phyloP scores from a whole-genome alignment of 2,797 vertebrate species.

The Dermochelys coriacea region DNA sequence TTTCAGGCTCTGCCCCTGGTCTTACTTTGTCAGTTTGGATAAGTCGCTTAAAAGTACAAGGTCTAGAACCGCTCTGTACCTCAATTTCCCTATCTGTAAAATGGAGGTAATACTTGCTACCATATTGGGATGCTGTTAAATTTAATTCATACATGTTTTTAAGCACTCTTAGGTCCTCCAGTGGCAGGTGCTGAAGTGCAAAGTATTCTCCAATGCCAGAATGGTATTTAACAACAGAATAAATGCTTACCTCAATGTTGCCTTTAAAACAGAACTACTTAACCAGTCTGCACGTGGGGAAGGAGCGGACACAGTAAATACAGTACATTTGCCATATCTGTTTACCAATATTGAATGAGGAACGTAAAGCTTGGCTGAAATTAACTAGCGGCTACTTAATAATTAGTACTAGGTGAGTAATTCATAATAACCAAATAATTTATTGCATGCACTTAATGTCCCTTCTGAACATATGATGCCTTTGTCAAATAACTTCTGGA shows the following conservation, averaged over 20 bases:
- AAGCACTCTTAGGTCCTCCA: not conserved
- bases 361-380: not conserved
- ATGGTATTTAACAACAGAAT: constrained; percentile 36
- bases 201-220: constrained; percentile 30
- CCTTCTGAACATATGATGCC: not conserved
- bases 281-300: constrained; percentile 25
- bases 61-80: not conserved
- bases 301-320: constrained; percentile 6
- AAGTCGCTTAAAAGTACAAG: not conserved
- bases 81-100: not conserved
- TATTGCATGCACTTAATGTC: constrained; percentile 24
- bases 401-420: constrained; percentile 7
- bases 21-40: not conserved
- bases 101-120: not conserved
- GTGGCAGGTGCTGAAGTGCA: not conserved
- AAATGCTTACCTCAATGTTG: constrained; percentile 26
- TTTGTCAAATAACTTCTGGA: not conserved
- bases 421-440: constrained; percentile 36
- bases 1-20: not conserved
- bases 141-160: not conserved
- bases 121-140: not conserved
- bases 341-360: constrained; percentile 13
- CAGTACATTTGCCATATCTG: not conserved
- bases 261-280: constrained; percentile 47
- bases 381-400: not conserved